Conservation (phyloP, 2,113 vertebrate genomes). For the Paradoxurus hermaphroditus region DNA sequence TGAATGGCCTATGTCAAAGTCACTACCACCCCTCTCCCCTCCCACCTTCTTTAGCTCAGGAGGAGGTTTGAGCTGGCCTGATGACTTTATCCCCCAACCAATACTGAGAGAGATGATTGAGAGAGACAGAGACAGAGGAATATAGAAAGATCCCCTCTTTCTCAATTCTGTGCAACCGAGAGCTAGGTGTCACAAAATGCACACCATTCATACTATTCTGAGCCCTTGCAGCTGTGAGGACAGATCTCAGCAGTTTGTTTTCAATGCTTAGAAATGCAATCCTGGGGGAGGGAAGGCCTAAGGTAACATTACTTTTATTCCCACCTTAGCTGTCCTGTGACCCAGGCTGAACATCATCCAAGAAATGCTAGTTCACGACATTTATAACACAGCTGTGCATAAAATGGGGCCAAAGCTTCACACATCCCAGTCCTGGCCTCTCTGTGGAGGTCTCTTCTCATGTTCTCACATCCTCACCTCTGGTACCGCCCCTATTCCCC, state of each 20-base stretch:
- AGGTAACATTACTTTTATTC: conserved; percentile 53
- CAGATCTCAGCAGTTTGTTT: not conserved
- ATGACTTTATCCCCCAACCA: not conserved
- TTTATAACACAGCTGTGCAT: conserved; percentile 69
- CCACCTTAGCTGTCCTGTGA: conserved; percentile 41
- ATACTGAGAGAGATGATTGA: not conserved
- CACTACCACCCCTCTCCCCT: not conserved
- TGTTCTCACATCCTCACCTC: conserved; percentile 36
- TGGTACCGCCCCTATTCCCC: not conserved
- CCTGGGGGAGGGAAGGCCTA: not conserved
- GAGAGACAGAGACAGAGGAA: not conserved
- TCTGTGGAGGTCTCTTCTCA: conserved; percentile 23
- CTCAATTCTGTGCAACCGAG: not conserved
- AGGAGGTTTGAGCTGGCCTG: not conserved
- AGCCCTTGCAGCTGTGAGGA: not conserved
- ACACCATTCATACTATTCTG: not conserved
- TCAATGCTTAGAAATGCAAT: not conserved
- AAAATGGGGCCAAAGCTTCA: conserved; percentile 31
- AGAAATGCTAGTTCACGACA: not conserved
- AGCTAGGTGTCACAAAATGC: not conserved
- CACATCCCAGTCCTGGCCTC: not conserved
- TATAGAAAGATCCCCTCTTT: not conserved
- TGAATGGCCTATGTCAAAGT: not conserved
- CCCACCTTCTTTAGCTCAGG: not conserved
- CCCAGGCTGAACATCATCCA: conserved; percentile 37